A percentile compares a stretch with the other conserved stretches of the same genome.
phyloP scores from a whole-genome alignment of 2,113 vertebrate species.

The Promerops cafer region DNA sequence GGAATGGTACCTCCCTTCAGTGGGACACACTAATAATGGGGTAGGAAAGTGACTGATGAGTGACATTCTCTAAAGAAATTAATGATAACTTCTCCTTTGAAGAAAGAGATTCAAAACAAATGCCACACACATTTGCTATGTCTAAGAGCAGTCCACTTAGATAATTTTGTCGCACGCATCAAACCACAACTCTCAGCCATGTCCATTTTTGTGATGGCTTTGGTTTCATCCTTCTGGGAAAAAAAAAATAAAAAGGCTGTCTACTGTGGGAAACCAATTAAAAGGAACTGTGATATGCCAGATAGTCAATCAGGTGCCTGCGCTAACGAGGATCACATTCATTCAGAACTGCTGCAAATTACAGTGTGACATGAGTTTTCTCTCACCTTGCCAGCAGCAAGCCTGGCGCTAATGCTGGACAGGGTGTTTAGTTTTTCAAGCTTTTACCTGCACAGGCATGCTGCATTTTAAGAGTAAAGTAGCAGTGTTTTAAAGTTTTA shows the following conservation, averaged over 20 bases:
- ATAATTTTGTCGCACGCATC: neutral
- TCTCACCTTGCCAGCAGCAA: neutral
- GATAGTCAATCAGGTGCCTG: neutral
- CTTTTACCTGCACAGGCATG: neutral
- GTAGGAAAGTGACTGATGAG: neutral
- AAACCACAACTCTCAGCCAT: neutral
- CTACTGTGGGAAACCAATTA: neutral
- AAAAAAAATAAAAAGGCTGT: neutral
- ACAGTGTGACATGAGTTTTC: rapidly evolving
- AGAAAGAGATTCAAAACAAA: neutral
- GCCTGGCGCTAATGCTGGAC: rapidly evolving
- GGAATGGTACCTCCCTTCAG: neutral
- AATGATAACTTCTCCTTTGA: neutral
- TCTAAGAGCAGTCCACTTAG: neutral
- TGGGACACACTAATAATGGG: neutral
- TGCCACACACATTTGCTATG: neutral
- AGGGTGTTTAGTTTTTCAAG: neutral
- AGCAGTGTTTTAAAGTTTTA: neutral
- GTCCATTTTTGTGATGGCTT: neutral
- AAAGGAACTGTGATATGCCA: neutral
- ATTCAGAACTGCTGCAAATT: neutral
- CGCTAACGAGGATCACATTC: neutral
- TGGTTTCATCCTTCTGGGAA: neutral
- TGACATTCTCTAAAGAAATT: neutral
- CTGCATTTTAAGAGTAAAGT: neutral